Conservation (phyloP, 1,140 invertebrate genomes). For the Aphelenchoides fujianensis region DNA sequence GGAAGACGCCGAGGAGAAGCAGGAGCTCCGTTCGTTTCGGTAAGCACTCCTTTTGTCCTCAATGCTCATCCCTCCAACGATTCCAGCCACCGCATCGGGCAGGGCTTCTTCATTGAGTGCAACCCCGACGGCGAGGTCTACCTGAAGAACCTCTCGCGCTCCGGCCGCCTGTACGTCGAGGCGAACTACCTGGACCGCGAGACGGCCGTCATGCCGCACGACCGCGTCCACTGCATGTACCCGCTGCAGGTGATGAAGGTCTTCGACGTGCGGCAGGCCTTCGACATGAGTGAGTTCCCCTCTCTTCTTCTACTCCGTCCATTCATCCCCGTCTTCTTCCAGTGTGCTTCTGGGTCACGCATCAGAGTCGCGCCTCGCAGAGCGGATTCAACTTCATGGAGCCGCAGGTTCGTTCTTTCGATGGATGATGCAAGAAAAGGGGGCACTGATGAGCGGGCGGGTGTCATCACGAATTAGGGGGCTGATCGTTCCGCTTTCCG, state of each 20-base stretch:
- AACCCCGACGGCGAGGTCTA: constrained; percentile 9
- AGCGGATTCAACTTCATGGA: not conserved
- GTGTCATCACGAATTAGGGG: too few species aligned
- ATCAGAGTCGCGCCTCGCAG: not conserved
- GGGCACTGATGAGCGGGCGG: too few species aligned
- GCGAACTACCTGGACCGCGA: constrained; percentile 1
- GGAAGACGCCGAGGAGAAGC: not conserved
- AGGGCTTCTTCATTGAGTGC: constrained; percentile 4
- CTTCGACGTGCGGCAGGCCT: constrained; percentile 8
- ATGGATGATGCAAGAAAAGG: too few species aligned
- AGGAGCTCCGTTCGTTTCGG: not conserved
- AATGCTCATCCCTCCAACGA: not conserved
- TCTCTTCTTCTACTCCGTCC: too few species aligned
- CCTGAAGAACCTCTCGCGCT: not conserved
- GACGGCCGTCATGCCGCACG: constrained; percentile 8
- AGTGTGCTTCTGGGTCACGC: constrained; percentile 13
- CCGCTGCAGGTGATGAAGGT: not conserved
- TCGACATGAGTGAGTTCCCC: too few species aligned
- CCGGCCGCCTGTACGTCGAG: not conserved
- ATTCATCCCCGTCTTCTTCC: too few species aligned
- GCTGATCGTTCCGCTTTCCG: too few species aligned
- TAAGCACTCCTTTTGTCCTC: too few species aligned
- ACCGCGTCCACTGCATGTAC: not conserved
- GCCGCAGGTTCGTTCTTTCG: not conserved
- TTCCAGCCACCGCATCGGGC: constrained; percentile 5